Conservation (phyloP, 2,888 invertebrate species). For the Polydrusus tereticollis region DNA sequence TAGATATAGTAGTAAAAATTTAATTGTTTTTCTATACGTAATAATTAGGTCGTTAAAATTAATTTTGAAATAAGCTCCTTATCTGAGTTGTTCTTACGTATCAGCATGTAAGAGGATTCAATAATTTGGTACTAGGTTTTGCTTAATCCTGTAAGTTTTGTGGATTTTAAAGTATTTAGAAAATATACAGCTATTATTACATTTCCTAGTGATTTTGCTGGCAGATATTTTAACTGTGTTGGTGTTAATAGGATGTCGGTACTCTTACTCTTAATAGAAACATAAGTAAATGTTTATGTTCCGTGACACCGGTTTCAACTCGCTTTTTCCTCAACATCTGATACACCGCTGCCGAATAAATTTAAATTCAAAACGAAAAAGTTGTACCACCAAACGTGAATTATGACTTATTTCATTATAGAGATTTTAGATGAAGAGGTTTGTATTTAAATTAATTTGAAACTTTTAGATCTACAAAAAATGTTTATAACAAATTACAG, state of each 20-base stretch:
- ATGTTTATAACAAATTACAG: too few species aligned
- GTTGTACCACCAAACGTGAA: conserved; percentile 34
- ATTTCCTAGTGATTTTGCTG: conserved; percentile 56
- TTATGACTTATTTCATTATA: conserved; percentile 22
- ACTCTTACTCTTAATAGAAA: conserved; percentile 66
- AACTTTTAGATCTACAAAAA: too few species aligned
- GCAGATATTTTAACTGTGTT: conserved; percentile 59
- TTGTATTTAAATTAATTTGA: neutral
- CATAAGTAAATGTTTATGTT: conserved; percentile 69
- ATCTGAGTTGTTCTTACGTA: too few species aligned
- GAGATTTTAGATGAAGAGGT: conserved; percentile 12
- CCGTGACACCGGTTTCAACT: conserved; percentile 66
- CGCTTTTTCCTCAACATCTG: conserved; percentile 60
- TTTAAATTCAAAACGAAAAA: conserved; percentile 52
- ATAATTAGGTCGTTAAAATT: too few species aligned
- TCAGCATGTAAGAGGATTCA: too few species aligned
- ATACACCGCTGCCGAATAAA: conserved; percentile 58
- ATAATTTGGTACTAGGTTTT: too few species aligned
- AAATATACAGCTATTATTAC: neutral
- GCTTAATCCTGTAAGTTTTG: too few species aligned
- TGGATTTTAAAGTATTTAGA: too few species aligned
- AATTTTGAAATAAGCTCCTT: too few species aligned
- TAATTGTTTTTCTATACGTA: too few species aligned
- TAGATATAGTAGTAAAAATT: too few species aligned
- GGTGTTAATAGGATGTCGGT: conserved; percentile 64